These are phyloP conservation scores for Deroptyus accipitrinus DNA, from an alignment of 2,113 vertebrate species.

Conservation along the genomic window DNA sequence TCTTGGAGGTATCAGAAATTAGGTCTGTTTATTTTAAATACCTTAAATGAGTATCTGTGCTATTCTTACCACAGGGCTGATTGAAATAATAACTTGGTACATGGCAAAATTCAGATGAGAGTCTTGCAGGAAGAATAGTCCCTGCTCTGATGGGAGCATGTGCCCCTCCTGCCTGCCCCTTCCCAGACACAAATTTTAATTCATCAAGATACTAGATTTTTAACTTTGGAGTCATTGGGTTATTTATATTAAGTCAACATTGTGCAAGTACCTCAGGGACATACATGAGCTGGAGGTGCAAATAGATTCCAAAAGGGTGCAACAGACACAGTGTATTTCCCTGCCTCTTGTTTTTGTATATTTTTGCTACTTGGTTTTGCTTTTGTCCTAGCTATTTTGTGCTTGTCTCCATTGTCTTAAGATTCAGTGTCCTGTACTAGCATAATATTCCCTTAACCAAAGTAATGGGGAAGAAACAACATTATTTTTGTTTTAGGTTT, in stretches of 20 bases:
- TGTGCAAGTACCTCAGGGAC: conserved; percentile 92
- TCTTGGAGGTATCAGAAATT: background rate
- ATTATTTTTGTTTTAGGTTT: conserved; percentile 93
- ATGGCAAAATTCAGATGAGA: conserved; percentile 16
- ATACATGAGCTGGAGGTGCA: conserved; percentile 86
- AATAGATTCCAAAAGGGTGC: conserved; percentile 84
- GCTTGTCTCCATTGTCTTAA: conserved; percentile 81
- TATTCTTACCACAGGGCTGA: conserved; percentile 9
- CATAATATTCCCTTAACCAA: conserved; percentile 94
- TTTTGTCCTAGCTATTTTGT: conserved; percentile 76
- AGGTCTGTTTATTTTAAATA: background rate
- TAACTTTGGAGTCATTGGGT: conserved; percentile 71
- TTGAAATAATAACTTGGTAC: conserved; percentile 53
- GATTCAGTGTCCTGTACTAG: conserved; percentile 89
- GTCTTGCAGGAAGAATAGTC: conserved; percentile 23
- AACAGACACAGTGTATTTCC: conserved; percentile 80
- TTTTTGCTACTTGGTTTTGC: conserved; percentile 86
- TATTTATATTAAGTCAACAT: conserved; percentile 77
- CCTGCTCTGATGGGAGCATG: conserved; percentile 11
- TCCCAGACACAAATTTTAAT: conserved; percentile 45
- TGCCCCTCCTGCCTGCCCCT: conserved; percentile 34
- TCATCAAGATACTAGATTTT: conserved; percentile 61
- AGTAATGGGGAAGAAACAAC: conserved; percentile 91
- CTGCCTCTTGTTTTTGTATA: conserved; percentile 80
- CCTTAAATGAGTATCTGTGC: background rate